These are phyloP conservation scores for Saccostrea cuccullata DNA, from an alignment of 1,140 invertebrate species.

Conservation along the genomic window DNA sequence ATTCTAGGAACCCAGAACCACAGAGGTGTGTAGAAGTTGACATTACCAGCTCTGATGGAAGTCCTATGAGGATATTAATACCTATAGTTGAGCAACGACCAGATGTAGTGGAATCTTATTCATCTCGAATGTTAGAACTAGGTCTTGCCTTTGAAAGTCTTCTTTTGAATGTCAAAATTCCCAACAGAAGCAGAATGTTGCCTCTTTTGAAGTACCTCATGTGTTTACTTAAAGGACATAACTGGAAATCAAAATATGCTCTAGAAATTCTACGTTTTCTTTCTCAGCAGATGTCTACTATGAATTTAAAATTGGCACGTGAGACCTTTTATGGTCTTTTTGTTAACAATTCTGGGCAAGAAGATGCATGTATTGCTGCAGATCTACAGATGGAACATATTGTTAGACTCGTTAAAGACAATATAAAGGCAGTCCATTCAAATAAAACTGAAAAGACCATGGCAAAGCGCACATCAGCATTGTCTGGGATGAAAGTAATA, in stretches of 20 bases:
- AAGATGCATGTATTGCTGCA: background rate
- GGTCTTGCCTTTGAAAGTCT: no score
- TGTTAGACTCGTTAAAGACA: background rate
- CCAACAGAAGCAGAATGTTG: no score
- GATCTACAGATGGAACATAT: conserved; percentile 41
- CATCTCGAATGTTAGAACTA: no score
- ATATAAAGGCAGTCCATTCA: conserved; percentile 6
- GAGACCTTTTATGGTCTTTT: conserved; percentile 37
- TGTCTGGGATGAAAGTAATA: conserved; percentile 2
- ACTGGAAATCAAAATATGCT: conserved; percentile 29
- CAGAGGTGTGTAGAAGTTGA: no score
- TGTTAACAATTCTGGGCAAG: conserved; percentile 26
- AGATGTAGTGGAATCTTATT: no score
- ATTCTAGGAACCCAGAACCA: no score
- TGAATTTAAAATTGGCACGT: background rate
- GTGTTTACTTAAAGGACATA: background rate
- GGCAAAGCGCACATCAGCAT: background rate
- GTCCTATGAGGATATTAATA: no score
- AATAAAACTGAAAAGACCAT: conserved; percentile 5
- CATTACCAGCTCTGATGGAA: no score
- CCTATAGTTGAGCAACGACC: no score
- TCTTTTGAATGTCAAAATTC: no score
- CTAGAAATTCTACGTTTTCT: conserved; percentile 32
- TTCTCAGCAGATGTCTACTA: conserved; percentile 13
- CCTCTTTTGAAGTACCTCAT: no score